Percentiles rank a stretch among this genome's conserved stretches.
Conservation (phyloP, 1,140 invertebrate species). For the Trichoplusia ni region DNA sequence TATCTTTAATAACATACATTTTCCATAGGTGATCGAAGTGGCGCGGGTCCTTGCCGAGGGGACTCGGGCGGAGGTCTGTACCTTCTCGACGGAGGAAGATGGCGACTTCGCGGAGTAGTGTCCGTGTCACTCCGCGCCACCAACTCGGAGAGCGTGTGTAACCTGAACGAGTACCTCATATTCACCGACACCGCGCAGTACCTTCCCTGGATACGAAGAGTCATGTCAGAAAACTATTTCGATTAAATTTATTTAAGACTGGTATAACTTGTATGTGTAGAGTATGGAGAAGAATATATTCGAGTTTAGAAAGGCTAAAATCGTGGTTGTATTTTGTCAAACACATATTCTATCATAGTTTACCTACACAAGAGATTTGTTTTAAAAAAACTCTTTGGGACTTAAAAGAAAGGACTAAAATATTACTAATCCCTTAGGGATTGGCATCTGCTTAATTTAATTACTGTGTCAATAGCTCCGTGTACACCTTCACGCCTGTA, state of each 20-base stretch:
- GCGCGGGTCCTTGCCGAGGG: conserved; percentile 82
- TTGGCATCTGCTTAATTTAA: too few relatives aligned
- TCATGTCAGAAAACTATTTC: conserved; percentile 40
- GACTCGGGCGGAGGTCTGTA: conserved; percentile 83
- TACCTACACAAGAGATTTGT: too few relatives aligned
- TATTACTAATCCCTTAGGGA: too few relatives aligned
- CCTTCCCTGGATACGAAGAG: conserved; percentile 61
- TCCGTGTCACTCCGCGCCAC: conserved; percentile 65
- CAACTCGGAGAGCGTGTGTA: conserved; percentile 63
- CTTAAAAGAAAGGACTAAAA: too few relatives aligned
- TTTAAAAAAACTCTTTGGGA: too few relatives aligned
- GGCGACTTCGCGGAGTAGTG: conserved; percentile 78
- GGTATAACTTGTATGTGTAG: neutral
- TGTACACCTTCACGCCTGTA: too few relatives aligned
- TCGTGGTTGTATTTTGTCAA: too few relatives aligned
- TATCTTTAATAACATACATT: neutral
- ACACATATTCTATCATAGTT: too few relatives aligned
- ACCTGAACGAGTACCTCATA: conserved; percentile 72
- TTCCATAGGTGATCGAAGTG: conserved; percentile 71
- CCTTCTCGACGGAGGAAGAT: conserved; percentile 64
- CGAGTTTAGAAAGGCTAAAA: too few relatives aligned
- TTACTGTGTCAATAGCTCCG: too few relatives aligned
- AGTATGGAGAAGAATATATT: too few relatives aligned
- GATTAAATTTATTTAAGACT: conserved; percentile 19
- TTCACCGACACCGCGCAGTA: conserved; percentile 76